Evolutionary conservation across 2,797 vertebrate genomes (phyloP), one percentile per base, ranked within the genome.

Genomic region (Limnodromus scolopaceus): DNA sequence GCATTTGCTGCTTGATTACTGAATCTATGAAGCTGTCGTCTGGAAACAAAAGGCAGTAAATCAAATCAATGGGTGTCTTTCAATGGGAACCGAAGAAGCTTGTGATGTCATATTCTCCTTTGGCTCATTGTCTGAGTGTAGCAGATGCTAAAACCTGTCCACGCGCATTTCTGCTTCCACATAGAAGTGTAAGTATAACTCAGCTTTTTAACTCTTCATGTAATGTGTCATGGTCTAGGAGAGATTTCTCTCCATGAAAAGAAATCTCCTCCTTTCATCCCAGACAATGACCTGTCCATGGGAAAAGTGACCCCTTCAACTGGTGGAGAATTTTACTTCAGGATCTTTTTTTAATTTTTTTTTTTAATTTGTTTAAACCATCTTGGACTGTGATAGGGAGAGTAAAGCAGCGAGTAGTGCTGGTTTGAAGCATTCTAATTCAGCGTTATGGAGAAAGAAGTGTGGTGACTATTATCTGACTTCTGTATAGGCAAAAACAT

Each of bases 31-130:
- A 94, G 51, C 34, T 72, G 66, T 63, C 3, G 4, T 61, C 82
- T 85, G 83, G 83, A 93, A 96, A 91, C 79, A 93, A 92, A 94
- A 91, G 66, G 60, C 77, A 58, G 70, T 85, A 94, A 94, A 92
- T 95, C 96, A 97, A 94, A 81, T 76, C 69, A 78, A 25, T 48
- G 78, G 77, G 27, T 60, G 57, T 61, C 64, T 84, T 74, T 79
- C 77, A 83, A 4, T 49, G 60, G 60, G 41, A 66, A 3, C 61
- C 4, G 2, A 48, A 51, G 74, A 36, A 69, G 61, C 43, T 30
- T 53, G 55, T 63, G 78, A 18, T 27, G 23, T 66, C 0, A 2
- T 25, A 25, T 9, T 88, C 48, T 86, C 41, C 85, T 92, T 83
- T 85, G 78, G 68, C 17, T 92, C 25, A 1, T 61, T 74, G 64